Evolutionary conservation across 2,113 vertebrate species (phyloP).

Genomic region (Pelobates fuscus): DNA sequence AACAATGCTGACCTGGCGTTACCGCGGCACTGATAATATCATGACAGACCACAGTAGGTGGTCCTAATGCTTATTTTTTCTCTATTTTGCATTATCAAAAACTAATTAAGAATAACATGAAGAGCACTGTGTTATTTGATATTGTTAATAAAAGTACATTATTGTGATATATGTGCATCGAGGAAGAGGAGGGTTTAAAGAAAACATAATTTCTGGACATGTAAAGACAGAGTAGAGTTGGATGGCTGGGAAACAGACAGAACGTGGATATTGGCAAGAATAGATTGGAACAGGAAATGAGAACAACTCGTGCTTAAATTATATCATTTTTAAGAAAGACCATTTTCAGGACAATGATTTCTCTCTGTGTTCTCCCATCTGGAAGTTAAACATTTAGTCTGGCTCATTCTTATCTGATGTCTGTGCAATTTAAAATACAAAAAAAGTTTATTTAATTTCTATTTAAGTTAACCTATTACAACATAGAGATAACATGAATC

Average conservation of each 20-base stretch:
- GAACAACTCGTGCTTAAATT: constrained; percentile 27
- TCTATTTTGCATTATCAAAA: constrained; percentile 25
- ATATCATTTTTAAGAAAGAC: constrained; percentile 21
- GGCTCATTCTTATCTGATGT: constrained; percentile 11
- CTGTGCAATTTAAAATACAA: no score
- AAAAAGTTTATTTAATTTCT: background rate
- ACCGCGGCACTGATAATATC: background rate
- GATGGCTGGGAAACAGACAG: constrained; percentile 30
- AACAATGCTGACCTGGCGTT: constrained; percentile 7
- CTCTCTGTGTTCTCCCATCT: constrained; percentile 2
- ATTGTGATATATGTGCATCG: constrained; percentile 2
- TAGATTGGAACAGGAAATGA: constrained; percentile 24
- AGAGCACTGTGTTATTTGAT: constrained; percentile 33
- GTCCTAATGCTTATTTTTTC: constrained; percentile 39
- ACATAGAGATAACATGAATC: no score
- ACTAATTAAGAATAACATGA: constrained; percentile 19
- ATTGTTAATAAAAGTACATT: constrained; percentile 6
- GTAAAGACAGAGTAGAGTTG: constrained; percentile 1
- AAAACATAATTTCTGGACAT: constrained; percentile 17
- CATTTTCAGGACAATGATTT: constrained; percentile 16
- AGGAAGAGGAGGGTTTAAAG: constrained; percentile 11
- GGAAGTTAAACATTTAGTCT: constrained; percentile 17
- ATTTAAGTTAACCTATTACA: no score
- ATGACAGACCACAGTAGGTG: constrained; percentile 32
- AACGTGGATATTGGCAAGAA: constrained; percentile 33